Conservation (phyloP, 2,797 vertebrate species). For the Hirundo rustica region DNA sequence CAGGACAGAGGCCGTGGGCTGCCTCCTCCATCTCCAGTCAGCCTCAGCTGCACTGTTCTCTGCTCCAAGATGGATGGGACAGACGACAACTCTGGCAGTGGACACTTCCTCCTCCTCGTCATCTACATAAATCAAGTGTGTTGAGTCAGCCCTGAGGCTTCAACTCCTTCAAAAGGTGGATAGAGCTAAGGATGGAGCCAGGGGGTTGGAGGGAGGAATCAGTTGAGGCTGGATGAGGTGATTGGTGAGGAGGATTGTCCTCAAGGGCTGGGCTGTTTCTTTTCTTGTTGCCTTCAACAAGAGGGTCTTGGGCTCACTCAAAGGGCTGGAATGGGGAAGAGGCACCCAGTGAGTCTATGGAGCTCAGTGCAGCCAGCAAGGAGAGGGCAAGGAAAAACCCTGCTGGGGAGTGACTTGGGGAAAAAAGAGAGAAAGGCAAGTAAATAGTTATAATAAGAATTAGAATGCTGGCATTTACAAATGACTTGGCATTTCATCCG, state of each 20-base stretch:
- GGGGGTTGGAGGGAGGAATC: rapidly evolving
- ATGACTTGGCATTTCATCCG: neutral
- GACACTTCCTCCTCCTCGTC: rapidly evolving
- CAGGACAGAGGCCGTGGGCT: neutral
- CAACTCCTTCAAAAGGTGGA: neutral
- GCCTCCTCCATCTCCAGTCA: neutral
- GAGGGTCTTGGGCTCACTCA: neutral
- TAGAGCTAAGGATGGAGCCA: neutral
- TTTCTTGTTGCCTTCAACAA: neutral
- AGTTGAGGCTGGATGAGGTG: neutral
- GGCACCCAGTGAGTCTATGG: neutral
- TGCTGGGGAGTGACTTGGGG: neutral
- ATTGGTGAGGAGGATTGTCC: neutral
- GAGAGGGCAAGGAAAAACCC: neutral
- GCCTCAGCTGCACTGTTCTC: neutral
- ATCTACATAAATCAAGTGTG: neutral
- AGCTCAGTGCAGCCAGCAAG: neutral
- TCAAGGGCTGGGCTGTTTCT: rapidly evolving
- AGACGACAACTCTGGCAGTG: neutral
- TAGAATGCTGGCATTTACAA: neutral
- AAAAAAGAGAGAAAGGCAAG: neutral
- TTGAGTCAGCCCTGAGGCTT: neutral
- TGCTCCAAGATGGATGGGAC: neutral
- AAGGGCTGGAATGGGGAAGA: neutral
- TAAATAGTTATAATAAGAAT: neutral